Evolutionary conservation across 2,888 invertebrate genomes (phyloP).

Genomic region (Druceiella hillmani): DNA sequence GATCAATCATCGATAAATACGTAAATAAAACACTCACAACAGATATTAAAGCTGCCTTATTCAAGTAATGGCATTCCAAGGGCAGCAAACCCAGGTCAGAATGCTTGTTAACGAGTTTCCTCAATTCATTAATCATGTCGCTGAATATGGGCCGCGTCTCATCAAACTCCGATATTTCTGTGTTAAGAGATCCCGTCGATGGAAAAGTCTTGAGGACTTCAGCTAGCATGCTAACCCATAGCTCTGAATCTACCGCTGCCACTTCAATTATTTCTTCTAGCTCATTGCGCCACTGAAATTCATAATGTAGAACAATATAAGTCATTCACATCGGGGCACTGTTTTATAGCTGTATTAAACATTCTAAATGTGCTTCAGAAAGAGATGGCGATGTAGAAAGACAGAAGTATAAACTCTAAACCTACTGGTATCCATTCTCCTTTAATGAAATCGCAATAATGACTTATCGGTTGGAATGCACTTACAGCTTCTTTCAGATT

Average conservation of each 20-base stretch:
- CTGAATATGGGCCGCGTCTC: constrained; percentile 87
- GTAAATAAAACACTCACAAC: constrained; percentile 70
- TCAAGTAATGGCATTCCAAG: constrained; percentile 93
- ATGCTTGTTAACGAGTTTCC: constrained; percentile 77
- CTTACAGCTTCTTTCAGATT: too few species aligned
- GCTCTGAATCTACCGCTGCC: constrained; percentile 86
- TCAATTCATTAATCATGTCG: constrained; percentile 81
- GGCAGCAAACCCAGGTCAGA: constrained; percentile 84
- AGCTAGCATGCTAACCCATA: constrained; percentile 96
- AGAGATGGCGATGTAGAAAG: too few species aligned
- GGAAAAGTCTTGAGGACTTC: constrained; percentile 94
- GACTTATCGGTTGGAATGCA: too few species aligned
- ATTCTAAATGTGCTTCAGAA: too few species aligned
- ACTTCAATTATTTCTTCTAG: constrained; percentile 93
- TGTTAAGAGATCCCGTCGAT: constrained; percentile 81
- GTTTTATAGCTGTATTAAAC: too few species aligned
- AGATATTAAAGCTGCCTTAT: constrained; percentile 85
- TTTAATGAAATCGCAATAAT: too few species aligned
- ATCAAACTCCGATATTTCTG: constrained; percentile 82
- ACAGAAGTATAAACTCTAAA: too few species aligned
- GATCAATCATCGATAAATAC: too few species aligned
- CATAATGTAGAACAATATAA: constrained; percentile 14
- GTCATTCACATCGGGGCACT: too few species aligned
- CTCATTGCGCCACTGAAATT: constrained; percentile 84
- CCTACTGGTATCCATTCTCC: too few species aligned